Base-by-base conservation (phyloP, 2,888 invertebrate genomes). In the Hydraecia micacea region DNA sequence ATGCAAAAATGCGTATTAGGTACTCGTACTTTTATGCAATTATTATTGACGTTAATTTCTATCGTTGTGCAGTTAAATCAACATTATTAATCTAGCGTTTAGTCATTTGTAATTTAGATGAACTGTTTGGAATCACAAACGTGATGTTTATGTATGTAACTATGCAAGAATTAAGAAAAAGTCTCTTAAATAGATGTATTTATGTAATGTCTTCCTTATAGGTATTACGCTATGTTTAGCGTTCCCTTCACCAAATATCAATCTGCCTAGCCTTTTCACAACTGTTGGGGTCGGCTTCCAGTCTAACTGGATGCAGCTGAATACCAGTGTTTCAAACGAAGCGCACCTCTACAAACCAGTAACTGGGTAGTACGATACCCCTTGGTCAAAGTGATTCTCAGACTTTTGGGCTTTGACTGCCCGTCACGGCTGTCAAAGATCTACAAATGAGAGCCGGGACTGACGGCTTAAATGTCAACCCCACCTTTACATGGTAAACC, bases 401-500 rank as follows among this genome's bases (percentile, higher is more conserved):
- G 2, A n/a, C 9, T 21, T 67, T 67, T 6, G 28, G n/a, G 28
- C 21, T 67, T 42, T n/a, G 9, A n/a, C 7, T 21, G 2, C 52
- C 52, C 9, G 18, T 6, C 39, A 18, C 9, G 28, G 42, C 28
- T 67, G 6, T 67, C 67, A 42, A 28, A 42, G 67, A 28, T 28
- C 3, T 67, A 28, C 6, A 1, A 28, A 67, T 42, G 67, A 28
- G 28, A 42, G 18, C 28, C 0, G 18, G 11, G 6, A 28, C n/a
- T 3, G 39, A 9, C 15, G 0, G 9, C 15, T 15, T n/a, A 4
- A 13, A 25, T 32, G 69, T 81, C 74, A 73, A 60, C 62, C 72
- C 84, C 81, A 52, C 75, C 63, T 39, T 15, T 15, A 63, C 32
- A 36, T 66, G 73, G 62, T 84, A 72, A 69, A 78, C 75, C 78